Conservation (phyloP, 2,113 vertebrate species). For the Rattus rattus region DNA sequence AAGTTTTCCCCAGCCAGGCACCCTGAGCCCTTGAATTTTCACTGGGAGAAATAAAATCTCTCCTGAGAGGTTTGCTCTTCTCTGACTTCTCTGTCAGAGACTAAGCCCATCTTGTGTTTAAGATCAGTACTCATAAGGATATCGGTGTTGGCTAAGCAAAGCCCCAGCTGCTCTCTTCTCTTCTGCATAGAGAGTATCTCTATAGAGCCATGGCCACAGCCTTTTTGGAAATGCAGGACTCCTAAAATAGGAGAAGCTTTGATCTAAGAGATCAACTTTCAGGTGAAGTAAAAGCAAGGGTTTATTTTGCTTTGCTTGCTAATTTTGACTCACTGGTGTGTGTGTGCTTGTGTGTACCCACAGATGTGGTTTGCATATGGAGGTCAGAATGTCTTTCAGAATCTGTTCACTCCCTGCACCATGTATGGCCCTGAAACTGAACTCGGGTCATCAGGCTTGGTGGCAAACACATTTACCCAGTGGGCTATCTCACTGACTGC, state of each 20-base stretch:
- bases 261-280: background rate
- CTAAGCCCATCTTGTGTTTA: conserved; percentile 25
- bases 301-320: background rate
- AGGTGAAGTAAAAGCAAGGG: background rate
- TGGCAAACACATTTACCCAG: background rate
- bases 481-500: background rate
- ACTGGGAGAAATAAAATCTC: background rate
- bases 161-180: conserved; percentile 32
- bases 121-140: conserved; percentile 22
- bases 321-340: too few species aligned
- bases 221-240: background rate
- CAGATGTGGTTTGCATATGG: background rate
- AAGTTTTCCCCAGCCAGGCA: background rate
- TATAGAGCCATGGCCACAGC: background rate
- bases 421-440: background rate
- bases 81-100: background rate
- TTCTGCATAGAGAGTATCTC: background rate
- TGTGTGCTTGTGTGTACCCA: background rate
- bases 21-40: background rate
- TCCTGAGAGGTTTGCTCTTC: background rate
- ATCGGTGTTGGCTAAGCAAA: conserved; percentile 3
- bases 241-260: background rate
- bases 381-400: background rate
- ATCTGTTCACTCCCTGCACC: background rate
- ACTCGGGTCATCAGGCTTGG: background rate